Evolutionary conservation across 1,140 invertebrate genomes (phyloP).

Genomic region (Elymnias hypermnestra): DNA sequence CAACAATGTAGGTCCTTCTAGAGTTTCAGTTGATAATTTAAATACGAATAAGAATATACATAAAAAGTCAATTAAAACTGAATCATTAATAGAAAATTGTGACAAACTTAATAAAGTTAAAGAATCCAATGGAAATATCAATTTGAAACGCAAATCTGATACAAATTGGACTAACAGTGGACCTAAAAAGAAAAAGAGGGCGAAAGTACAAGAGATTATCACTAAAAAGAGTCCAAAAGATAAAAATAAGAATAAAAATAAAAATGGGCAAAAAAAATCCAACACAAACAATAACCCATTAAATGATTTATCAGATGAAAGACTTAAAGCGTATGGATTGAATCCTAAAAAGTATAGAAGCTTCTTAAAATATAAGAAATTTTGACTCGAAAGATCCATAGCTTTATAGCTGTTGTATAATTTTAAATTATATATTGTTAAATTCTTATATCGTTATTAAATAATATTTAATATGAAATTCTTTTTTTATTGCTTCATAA

Average conservation of each 20-base stretch:
- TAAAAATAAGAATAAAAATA: slow-evolving; percentile 34
- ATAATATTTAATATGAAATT: too few species aligned
- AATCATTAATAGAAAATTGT: slow-evolving; percentile 1
- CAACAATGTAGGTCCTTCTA: not conserved
- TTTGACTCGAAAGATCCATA: slow-evolving; percentile 35
- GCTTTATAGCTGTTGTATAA: slow-evolving; percentile 7
- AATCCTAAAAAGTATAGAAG: slow-evolving; percentile 90
- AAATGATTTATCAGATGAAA: slow-evolving; percentile 81
- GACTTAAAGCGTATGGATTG: slow-evolving; percentile 91
- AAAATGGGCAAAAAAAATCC: slow-evolving; percentile 27
- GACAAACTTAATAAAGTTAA: slow-evolving; percentile 3
- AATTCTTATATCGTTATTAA: too few species aligned
- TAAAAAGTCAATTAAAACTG: not conserved
- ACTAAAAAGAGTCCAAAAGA: slow-evolving; percentile 31
- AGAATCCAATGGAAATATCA: slow-evolving; percentile 12
- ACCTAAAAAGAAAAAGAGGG: slow-evolving; percentile 36
- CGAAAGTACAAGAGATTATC: too few species aligned
- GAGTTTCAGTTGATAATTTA: not conserved
- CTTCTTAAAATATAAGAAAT: slow-evolving; percentile 74
- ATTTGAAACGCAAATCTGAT: slow-evolving; percentile 23
- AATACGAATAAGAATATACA: slow-evolving; percentile 9
- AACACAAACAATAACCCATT: slow-evolving; percentile 41
- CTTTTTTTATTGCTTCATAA: too few species aligned
- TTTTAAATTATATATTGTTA: not conserved
- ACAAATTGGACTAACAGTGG: slow-evolving; percentile 12